Conservation (phyloP, 2,113 vertebrate species). For the Otocyon megalotis region DNA sequence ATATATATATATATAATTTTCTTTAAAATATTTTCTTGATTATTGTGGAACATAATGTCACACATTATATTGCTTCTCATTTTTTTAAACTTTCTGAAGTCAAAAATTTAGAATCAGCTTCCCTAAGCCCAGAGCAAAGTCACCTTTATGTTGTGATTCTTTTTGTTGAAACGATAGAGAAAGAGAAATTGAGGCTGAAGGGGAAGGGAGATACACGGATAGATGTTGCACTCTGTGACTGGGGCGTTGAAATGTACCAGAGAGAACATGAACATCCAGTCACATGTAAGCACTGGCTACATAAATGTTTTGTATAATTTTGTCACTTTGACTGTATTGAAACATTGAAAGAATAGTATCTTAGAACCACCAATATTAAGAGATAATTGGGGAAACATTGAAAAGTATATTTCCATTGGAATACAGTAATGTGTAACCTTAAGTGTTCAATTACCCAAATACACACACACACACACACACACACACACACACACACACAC, state of each 20-base stretch:
- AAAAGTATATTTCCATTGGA: neutral
- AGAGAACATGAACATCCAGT: neutral
- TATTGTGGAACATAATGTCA: neutral
- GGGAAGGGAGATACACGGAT: neutral
- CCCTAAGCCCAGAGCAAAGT: neutral
- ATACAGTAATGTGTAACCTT: neutral
- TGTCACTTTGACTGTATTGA: neutral
- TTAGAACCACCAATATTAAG: neutral
- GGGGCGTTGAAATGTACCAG: neutral
- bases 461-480: neutral
- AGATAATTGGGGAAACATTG: neutral
- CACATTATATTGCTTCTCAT: neutral
- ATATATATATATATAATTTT: neutral
- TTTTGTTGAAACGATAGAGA: neutral
- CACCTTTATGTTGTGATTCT: neutral
- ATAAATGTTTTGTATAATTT: neutral
- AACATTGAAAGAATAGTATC: neutral
- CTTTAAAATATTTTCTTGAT: neutral
- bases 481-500: neutral
- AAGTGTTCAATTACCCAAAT: neutral
- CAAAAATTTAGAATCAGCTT: neutral
- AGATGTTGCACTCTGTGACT: fast-evolving
- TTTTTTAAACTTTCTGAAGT: neutral
- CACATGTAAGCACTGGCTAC: neutral
- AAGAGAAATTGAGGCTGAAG: no score